These are phyloP conservation scores for Epizoanthus scotinus DNA, from an alignment of 92 coral and sea anemone species.

Conservation along the genomic window DNA sequence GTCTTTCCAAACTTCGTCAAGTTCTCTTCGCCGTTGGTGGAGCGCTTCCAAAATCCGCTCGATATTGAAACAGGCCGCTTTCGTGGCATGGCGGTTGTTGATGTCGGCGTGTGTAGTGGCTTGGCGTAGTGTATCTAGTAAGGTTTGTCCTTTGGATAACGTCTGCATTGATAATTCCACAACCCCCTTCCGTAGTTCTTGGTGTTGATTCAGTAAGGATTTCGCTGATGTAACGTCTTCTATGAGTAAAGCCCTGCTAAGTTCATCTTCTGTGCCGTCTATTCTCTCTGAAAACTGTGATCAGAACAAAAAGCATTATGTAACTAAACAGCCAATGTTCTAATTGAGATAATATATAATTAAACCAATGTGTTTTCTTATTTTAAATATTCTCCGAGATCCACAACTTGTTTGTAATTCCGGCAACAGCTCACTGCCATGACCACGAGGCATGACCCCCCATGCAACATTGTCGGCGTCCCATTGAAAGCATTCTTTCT, in stretches of 20 bases:
- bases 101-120: conserved; percentile 95
- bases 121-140: conserved; percentile 90
- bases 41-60: conserved; percentile 91
- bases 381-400: no score
- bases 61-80: conserved; percentile 94
- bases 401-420: no score
- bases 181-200: conserved; percentile 91
- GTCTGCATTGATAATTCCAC: conserved; percentile 97
- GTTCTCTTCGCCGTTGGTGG: conserved; percentile 82
- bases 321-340: neutral
- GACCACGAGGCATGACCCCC: no score
- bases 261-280: conserved; percentile 84
- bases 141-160: conserved; percentile 88
- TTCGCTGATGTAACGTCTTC: conserved; percentile 92
- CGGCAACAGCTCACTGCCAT: no score
- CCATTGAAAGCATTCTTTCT: no score
- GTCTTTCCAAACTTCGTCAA: conserved; percentile 93
- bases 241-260: conserved; percentile 83
- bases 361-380: no score
- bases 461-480: no score
- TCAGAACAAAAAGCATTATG: neutral
- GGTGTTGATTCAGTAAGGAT: conserved; percentile 91
- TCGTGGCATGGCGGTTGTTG: conserved; percentile 95
- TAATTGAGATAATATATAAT: neutral
- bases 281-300: conserved; percentile 85